phyloP scores from a whole-genome alignment of 2,888 invertebrate genomes.

The Augochlorella aurata region DNA sequence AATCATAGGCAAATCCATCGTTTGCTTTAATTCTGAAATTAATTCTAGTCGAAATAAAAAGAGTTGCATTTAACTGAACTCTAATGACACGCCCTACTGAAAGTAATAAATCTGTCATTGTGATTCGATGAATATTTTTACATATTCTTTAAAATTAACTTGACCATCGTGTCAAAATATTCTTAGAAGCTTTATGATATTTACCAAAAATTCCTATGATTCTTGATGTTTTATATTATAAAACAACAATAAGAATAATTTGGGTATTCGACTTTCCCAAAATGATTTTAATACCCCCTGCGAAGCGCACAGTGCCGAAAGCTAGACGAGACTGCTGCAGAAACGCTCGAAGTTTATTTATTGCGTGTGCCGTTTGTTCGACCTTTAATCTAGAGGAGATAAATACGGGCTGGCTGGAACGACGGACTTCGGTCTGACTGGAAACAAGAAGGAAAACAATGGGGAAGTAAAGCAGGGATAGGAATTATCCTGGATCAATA shows the following conservation, averaged over 20 bases:
- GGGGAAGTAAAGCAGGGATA: neutral
- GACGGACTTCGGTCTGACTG: slow-evolving; percentile 41
- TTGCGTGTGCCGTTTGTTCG: slow-evolving; percentile 58
- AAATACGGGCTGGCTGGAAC: slow-evolving; percentile 60
- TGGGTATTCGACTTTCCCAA: neutral
- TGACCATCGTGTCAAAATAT: too few relatives aligned
- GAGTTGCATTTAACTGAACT: too few relatives aligned
- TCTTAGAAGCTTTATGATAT: too few relatives aligned
- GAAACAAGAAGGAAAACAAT: slow-evolving; percentile 38
- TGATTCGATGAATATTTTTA: too few relatives aligned
- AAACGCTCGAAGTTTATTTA: slow-evolving; percentile 62
- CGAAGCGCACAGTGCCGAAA: neutral
- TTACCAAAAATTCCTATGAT: too few relatives aligned
- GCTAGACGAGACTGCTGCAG: neutral
- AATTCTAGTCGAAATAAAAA: too few relatives aligned
- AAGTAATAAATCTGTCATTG: too few relatives aligned
- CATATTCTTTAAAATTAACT: too few relatives aligned
- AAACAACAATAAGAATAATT: neutral
- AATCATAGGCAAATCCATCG: too few relatives aligned
- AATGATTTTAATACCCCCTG: neutral
- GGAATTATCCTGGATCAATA: neutral
- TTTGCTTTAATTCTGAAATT: too few relatives aligned
- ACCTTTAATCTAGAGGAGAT: slow-evolving; percentile 64
- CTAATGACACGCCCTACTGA: too few relatives aligned
- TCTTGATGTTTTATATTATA: too few relatives aligned